Evolutionary conservation across 2,797 vertebrate genomes (phyloP).

Genomic region (Adelosebastes latens): DNA sequence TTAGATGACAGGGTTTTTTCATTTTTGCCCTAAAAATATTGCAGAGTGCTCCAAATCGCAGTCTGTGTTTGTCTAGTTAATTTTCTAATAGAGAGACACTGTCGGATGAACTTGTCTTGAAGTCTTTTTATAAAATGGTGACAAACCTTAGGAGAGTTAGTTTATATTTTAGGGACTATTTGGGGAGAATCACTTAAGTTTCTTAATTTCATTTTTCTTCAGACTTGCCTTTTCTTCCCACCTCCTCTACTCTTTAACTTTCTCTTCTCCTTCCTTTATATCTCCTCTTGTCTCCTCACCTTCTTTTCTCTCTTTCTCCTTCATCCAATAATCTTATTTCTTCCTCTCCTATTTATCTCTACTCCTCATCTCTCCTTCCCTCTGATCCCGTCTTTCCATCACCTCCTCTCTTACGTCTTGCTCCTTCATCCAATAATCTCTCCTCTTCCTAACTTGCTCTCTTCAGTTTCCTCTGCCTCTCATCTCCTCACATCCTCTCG

Average conservation of each 20-base stretch:
- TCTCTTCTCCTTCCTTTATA: not conserved
- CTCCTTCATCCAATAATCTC: slow-evolving; percentile 17
- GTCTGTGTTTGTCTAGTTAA: not conserved
- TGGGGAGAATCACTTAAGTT: not conserved
- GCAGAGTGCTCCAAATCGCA: not conserved
- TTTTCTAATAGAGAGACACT: not conserved
- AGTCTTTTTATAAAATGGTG: not conserved
- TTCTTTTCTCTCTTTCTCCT: not conserved
- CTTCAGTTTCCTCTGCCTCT: slow-evolving; percentile 1
- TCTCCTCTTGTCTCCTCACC: not conserved
- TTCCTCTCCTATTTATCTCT: not conserved
- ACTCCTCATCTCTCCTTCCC: not conserved
- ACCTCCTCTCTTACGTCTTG: not conserved
- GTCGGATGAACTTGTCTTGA: not conserved
- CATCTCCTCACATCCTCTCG: slow-evolving; percentile 22
- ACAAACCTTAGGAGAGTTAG: not conserved
- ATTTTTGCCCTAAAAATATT: not conserved
- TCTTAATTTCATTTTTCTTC: not conserved
- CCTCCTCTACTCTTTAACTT: not conserved
- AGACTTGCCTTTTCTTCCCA: not conserved
- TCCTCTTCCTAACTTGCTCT: slow-evolving; percentile 1
- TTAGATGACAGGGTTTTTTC: not conserved
- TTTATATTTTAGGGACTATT: not conserved
- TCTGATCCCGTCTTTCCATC: not conserved
- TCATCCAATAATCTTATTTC: not conserved